phyloP scores from a whole-genome alignment of 2,113 vertebrate species.

The Chelonoidis abingdonii region DNA sequence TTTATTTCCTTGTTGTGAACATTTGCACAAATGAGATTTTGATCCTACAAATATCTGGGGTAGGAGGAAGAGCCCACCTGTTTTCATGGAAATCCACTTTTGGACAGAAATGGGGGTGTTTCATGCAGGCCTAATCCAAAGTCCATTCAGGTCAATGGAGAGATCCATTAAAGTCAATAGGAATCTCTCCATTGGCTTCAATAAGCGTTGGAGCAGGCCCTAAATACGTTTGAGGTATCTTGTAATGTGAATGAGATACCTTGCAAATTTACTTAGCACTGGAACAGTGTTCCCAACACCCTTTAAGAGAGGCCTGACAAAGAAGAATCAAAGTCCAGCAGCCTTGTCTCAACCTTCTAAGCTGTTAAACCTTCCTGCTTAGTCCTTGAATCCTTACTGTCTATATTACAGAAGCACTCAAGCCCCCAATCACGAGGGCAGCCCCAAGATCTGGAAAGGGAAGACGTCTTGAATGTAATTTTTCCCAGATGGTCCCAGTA shows the following conservation, averaged over 20 bases:
- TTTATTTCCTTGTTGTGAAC: slow-evolving; percentile 27
- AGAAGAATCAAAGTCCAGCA: not conserved
- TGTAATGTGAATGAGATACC: not conserved
- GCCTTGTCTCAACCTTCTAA: no score
- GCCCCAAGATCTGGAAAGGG: not conserved
- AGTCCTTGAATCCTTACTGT: not conserved
- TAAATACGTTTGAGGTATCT: not conserved
- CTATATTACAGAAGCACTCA: no score
- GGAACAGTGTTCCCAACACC: not conserved
- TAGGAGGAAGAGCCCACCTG: not conserved
- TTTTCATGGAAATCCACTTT: not conserved
- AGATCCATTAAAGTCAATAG: slow-evolving; percentile 9
- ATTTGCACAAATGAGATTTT: not conserved
- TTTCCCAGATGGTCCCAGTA: not conserved
- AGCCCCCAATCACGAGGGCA: no score
- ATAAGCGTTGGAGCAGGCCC: not conserved
- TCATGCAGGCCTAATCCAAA: not conserved
- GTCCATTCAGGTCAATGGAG: not conserved
- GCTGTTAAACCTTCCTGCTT: not conserved
- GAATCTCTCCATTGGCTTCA: not conserved
- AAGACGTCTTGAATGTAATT: not conserved
- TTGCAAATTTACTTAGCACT: not conserved
- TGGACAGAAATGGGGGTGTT: not conserved
- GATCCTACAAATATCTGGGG: not conserved
- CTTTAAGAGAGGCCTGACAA: not conserved